A percentile compares a stretch with the other conserved stretches of the same genome.
These are phyloP conservation scores for Drosophila suboccidentalis DNA, from an alignment of 2,888 invertebrate genomes.

Conservation along the genomic window DNA sequence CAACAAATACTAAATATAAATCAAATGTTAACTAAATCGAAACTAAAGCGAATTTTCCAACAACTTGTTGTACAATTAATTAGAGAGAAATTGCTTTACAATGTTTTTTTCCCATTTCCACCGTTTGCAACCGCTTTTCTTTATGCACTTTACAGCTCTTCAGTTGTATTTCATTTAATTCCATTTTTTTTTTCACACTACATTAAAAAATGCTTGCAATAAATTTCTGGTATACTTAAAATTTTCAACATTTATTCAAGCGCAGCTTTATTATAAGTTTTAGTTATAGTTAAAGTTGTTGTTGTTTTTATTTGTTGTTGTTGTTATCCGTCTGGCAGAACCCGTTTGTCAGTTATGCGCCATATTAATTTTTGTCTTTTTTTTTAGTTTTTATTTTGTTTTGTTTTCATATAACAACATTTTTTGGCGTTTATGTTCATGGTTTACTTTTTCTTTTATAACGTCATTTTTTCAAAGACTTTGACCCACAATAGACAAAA, in stretches of 20 bases:
- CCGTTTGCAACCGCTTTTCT: slow-evolving; percentile 28
- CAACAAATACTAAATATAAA: slow-evolving; percentile 17
- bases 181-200: slow-evolving; percentile 57
- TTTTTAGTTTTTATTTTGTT: slow-evolving; percentile 54
- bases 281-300: slow-evolving; percentile 15
- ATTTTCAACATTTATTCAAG: slow-evolving; percentile 72
- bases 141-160: slow-evolving; percentile 23
- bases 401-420: slow-evolving; percentile 57
- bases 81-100: slow-evolving; percentile 78
- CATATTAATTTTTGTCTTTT: slow-evolving; percentile 33
- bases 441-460: slow-evolving; percentile 78
- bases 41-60: slow-evolving; percentile 13
- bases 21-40: slow-evolving; percentile 17
- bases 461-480: slow-evolving; percentile 76
- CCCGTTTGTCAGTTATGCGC: slow-evolving; percentile 65
- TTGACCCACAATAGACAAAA: slow-evolving; percentile 66
- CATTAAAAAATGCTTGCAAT: slow-evolving; percentile 59
- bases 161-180: slow-evolving; percentile 7
- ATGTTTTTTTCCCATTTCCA: slow-evolving; percentile 22
- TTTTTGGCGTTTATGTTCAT: slow-evolving; percentile 52
- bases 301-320: neutral
- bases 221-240: slow-evolving; percentile 79
- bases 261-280: slow-evolving; percentile 40
- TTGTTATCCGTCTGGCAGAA: slow-evolving; percentile 49
- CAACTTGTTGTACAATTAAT: slow-evolving; percentile 69